Evolutionary conservation across 2,113 vertebrate genomes (phyloP), one percentile per base, ranked within the genome.

Genomic region (Phalacrocorax carbo): DNA sequence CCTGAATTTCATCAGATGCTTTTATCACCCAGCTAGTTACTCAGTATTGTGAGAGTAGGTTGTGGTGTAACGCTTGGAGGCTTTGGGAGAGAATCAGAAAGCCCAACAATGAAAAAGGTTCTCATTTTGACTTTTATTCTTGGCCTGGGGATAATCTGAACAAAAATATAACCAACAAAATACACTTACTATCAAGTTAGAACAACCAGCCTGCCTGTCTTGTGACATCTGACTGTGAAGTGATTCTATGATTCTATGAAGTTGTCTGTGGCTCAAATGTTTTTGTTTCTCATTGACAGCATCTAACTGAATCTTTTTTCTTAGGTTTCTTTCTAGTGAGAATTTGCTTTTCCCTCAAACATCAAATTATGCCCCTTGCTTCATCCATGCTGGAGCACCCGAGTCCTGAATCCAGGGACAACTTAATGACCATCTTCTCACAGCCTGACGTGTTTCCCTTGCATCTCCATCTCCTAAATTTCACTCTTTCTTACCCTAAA

Each of bases 1-100:
- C 49, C 70, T 88, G 82, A 96, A 76, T 91, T 94, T 90, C 57
- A 82, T 88, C 82, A 62, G 87, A 82, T 94, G 78, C 82, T 96
- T 95, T 96, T 91, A 94, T 97, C 79, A 91, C 58, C 20, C 57
- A 52, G 81, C 40, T 76, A 91, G 86, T 94, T 95, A 89, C 46
- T 82, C 78, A 52, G 64, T 32, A 44, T 11, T 58, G 71, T 71
- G 38, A 78, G 86, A 95, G 60, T 9, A 91, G 66, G 72, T 85
- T 82, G 68, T 61, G 25, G 40, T 42, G 15, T 79, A 72, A 64
- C 36, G 52, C 71, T 34, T 77, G 71, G 70, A 89, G 64, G 46
- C 54, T 93, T 86, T 2, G 1, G 26, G 66, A 87, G 46, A 77
- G 79, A 85, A 93, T 68, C 66, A 86, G 87, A 80, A 90, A 70